phyloP scores from a whole-genome alignment of 2,797 vertebrate species.

The Amblyopsis hoosieri region DNA sequence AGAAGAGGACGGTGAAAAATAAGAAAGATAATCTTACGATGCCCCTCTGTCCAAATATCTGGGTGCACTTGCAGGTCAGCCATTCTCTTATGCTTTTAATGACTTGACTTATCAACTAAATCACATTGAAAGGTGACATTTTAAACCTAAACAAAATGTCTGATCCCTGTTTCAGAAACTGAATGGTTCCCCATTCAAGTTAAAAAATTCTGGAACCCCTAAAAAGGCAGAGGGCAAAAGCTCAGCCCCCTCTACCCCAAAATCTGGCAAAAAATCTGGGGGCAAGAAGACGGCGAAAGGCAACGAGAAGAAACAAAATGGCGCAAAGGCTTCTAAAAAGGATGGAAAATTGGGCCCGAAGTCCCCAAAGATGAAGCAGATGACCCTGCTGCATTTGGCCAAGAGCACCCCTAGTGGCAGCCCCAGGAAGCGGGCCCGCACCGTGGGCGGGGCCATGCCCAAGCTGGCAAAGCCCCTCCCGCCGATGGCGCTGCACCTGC shows the following conservation, averaged over 20 bases:
- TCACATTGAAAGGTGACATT: neutral
- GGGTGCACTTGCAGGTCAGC: conserved; percentile 88
- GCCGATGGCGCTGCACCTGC: conserved; percentile 91
- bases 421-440: conserved; percentile 81
- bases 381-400: conserved; percentile 91
- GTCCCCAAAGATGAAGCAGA: conserved; percentile 93
- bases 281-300: conserved; percentile 80
- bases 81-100: neutral
- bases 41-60: conserved; percentile 88
- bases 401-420: conserved; percentile 80
- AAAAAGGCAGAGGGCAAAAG: conserved; percentile 74
- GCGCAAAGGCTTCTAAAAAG: conserved; percentile 88
- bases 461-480: conserved; percentile 91
- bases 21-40: conserved; percentile 78
- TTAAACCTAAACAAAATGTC: conserved; percentile 1
- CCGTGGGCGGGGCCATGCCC: conserved; percentile 75
- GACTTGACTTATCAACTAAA: neutral
- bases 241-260: conserved; percentile 58
- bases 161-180: conserved; percentile 78
- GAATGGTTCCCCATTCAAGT: conserved; percentile 87
- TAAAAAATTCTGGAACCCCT: conserved; percentile 89
- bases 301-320: conserved; percentile 77
- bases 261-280: conserved; percentile 70
- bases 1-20: conserved; percentile 70
- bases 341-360: conserved; percentile 83